A percentile compares a stretch with the other conserved stretches of the same genome.
These are phyloP conservation scores for Donacobius atricapilla DNA, from an alignment of 2,113 vertebrate species.

Conservation along the genomic window DNA sequence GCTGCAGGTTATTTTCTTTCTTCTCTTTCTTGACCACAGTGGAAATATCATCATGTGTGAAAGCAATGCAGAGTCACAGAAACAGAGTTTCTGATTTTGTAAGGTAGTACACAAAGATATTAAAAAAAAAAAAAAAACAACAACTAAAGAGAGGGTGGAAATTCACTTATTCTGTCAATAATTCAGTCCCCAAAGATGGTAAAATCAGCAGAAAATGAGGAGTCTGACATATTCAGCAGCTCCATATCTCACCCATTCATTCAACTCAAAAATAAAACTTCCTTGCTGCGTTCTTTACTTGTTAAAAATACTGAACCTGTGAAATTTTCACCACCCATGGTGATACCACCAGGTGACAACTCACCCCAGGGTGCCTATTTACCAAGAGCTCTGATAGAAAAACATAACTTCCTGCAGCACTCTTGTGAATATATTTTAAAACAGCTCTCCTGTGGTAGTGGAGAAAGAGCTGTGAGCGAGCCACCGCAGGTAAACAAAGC, in stretches of 20 bases:
- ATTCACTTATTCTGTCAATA: neutral
- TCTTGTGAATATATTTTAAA: neutral
- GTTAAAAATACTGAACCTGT: neutral
- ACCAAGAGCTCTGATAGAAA: neutral
- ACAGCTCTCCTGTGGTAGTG: neutral
- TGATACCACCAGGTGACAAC: neutral
- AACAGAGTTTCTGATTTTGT: neutral
- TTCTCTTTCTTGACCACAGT: neutral
- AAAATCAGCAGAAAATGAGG: neutral
- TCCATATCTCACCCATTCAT: neutral
- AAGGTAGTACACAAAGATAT: neutral
- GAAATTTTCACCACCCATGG: neutral
- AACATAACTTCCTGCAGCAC: neutral
- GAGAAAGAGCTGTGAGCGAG: neutral
- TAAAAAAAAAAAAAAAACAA: no score
- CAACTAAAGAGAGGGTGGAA: neutral
- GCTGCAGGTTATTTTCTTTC: neutral
- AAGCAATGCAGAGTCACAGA: neutral
- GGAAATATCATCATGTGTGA: neutral
- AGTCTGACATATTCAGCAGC: neutral
- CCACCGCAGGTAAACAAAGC: neutral
- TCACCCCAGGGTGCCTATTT: neutral
- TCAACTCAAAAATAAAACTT: neutral
- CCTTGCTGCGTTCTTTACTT: neutral
- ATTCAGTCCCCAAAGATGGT: no score